Evolutionary conservation across 2,797 vertebrate genomes (phyloP), one percentile per base, ranked within the genome.

Genomic region (Mormyrops attenuatus): DNA sequence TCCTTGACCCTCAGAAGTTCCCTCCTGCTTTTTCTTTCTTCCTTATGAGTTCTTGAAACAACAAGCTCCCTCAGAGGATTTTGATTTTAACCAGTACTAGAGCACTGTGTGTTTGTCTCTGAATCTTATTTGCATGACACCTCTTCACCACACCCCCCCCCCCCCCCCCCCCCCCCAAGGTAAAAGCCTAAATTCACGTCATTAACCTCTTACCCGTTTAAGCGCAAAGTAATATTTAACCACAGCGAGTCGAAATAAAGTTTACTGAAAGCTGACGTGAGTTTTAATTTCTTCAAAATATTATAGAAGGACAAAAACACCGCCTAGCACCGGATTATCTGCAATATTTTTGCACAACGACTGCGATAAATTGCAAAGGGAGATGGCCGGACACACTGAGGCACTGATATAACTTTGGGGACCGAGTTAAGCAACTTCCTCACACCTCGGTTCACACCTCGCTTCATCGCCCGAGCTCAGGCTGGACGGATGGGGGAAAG

Each of bases 81-180:
- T 44, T 20, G 77, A 22, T 84, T 3, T 49, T 84, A 80, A 38
- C 34, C 41, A 44, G 41, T 84, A 41, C 22, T 44, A 49, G 1
- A 49, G 44, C 20, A 84, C 77, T 49, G 38, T 4, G 20, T 47
- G 5, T 84, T 44, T 82, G 13, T 47, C 26, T 50, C 57, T 41
- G 57, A 57, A 41, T 57, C n/a, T 82, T 7, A 57, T 3, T 50
- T 50, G 17, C 53, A 20, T 85, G 41, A 86, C 17, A 53, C 41
- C 80, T 17, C 41, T 17, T 87, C 90, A 88, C 90, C 91, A 55
- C 91, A 89, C 91, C 87, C 86, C 92, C 89, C 26, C 55, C 26
- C 38, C n/a, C 53, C 49, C 49, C n/a, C 69, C 1, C 20, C 17
- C 57, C 20, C 6, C 13, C 9, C 50, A 52, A 52, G 22, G 60